Conservation (phyloP, 2,113 vertebrate genomes). For the Gobio gobio region DNA sequence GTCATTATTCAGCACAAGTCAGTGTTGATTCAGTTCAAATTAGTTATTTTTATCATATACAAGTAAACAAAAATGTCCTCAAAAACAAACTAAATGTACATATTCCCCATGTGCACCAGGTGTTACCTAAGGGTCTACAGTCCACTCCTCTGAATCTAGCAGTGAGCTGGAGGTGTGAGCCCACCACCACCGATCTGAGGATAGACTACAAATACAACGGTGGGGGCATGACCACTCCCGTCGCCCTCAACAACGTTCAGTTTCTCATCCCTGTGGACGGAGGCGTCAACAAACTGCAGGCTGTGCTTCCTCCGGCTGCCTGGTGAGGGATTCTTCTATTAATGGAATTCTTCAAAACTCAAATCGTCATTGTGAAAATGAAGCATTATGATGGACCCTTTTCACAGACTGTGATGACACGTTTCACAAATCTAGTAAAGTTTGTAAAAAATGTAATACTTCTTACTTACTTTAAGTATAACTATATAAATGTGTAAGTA, state of each 20-base stretch:
- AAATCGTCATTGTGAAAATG: background rate
- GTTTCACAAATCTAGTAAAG: too few relatives aligned
- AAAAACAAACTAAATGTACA: background rate
- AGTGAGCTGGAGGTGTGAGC: constrained; percentile 94
- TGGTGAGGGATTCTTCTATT: constrained; percentile 78
- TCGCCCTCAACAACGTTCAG: constrained; percentile 96
- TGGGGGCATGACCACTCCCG: constrained; percentile 88
- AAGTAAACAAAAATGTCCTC: background rate
- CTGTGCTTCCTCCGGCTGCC: constrained; percentile 93
- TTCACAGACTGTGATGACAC: too few relatives aligned
- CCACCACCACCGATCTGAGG: constrained; percentile 92
- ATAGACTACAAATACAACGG: constrained; percentile 98
- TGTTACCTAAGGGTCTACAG: constrained; percentile 90
- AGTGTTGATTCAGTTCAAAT: too few relatives aligned
- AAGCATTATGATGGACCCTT: background rate
- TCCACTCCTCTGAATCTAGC: constrained; percentile 94
- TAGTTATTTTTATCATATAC: too few relatives aligned
- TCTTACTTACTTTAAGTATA: too few relatives aligned
- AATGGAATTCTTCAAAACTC: background rate
- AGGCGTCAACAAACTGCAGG: constrained; percentile 92
- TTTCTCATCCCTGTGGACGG: constrained; percentile 93
- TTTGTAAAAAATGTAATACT: too few relatives aligned
- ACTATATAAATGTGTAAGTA: too few relatives aligned
- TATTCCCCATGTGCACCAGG: constrained; percentile 71
- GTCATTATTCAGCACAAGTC: too few relatives aligned